Evolutionary conservation across 2,797 vertebrate genomes (phyloP).

Genomic region (Acanthurus leucopareius): DNA sequence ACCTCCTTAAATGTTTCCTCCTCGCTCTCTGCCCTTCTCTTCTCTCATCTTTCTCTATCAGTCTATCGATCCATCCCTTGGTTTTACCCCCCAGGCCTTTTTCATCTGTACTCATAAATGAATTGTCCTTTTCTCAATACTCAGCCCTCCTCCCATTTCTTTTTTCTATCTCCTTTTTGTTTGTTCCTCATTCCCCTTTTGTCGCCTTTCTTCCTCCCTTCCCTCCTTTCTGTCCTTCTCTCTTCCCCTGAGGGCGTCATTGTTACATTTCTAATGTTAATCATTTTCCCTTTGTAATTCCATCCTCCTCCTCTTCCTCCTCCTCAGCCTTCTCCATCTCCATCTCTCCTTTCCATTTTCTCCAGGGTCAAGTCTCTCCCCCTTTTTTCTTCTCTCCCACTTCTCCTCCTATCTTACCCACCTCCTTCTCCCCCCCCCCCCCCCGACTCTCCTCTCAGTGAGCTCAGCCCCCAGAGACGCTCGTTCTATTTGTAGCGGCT

Average conservation of each 20-base stretch:
- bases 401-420: background rate
- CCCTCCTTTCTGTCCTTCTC: background rate
- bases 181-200: slow-evolving; percentile 5
- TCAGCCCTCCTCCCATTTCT: background rate
- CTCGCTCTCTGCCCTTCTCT: slow-evolving; percentile 19
- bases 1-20: slow-evolving; percentile 22
- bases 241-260: slow-evolving; percentile 31
- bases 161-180: slow-evolving; percentile 6
- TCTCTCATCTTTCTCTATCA: slow-evolving; percentile 64
- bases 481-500: slow-evolving; percentile 75
- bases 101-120: slow-evolving; percentile 38
- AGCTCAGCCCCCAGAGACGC: slow-evolving; percentile 63
- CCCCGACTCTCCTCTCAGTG: slow-evolving; percentile 51
- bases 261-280: slow-evolving; percentile 60
- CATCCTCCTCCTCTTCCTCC: slow-evolving; percentile 6
- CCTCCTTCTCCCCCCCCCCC: background rate
- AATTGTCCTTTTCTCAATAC: slow-evolving; percentile 37
- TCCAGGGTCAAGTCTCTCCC: slow-evolving; percentile 43
- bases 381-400: background rate
- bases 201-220: background rate
- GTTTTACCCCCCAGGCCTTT: slow-evolving; percentile 28
- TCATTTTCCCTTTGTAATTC: slow-evolving; percentile 55
- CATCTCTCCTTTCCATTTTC: slow-evolving; percentile 40
- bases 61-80: slow-evolving; percentile 47
- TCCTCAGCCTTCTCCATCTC: slow-evolving; percentile 17